phyloP scores from a whole-genome alignment of 2,797 vertebrate species.

The Rhabdophis nuchalis region DNA sequence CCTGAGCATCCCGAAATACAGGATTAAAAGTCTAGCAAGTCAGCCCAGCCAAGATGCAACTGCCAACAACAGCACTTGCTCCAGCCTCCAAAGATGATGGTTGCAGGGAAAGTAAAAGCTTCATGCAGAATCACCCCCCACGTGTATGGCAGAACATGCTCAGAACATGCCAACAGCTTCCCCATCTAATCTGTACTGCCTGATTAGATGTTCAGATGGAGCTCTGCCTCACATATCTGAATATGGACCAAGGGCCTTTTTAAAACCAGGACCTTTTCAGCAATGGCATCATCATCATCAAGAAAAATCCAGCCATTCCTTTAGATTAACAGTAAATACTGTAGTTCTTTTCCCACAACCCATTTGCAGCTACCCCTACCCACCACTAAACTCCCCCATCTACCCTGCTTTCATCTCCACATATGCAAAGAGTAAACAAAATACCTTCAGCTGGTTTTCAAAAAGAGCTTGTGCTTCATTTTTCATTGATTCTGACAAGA shows the following conservation, averaged over 20 bases:
- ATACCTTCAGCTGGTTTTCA: constrained; percentile 78
- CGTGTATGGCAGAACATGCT: not conserved
- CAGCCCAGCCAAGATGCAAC: constrained; percentile 21
- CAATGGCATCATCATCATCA: not conserved
- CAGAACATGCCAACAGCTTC: not conserved
- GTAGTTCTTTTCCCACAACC: not conserved
- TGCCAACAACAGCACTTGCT: constrained; percentile 8
- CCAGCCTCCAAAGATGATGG: not conserved
- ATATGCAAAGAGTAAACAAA: constrained; percentile 53
- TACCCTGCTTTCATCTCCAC: constrained; percentile 7
- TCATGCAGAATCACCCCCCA: not conserved
- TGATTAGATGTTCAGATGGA: not conserved
- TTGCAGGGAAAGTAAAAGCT: not conserved
- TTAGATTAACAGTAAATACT: not conserved
- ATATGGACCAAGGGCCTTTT: not conserved
- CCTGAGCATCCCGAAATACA: constrained; percentile 74
- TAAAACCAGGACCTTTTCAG: not conserved
- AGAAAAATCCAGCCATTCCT: not conserved
- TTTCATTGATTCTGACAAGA: constrained; percentile 76
- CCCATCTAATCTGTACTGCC: not conserved
- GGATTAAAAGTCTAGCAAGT: constrained; percentile 39
- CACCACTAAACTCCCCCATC: not conserved
- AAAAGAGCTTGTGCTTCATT: constrained; percentile 75
- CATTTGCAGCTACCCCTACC: not conserved
- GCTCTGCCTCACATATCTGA: not conserved